A percentile compares a stretch with the other conserved stretches of the same genome.
Conservation (phyloP, 2,113 vertebrate species). For the Etheostoma cragini region DNA sequence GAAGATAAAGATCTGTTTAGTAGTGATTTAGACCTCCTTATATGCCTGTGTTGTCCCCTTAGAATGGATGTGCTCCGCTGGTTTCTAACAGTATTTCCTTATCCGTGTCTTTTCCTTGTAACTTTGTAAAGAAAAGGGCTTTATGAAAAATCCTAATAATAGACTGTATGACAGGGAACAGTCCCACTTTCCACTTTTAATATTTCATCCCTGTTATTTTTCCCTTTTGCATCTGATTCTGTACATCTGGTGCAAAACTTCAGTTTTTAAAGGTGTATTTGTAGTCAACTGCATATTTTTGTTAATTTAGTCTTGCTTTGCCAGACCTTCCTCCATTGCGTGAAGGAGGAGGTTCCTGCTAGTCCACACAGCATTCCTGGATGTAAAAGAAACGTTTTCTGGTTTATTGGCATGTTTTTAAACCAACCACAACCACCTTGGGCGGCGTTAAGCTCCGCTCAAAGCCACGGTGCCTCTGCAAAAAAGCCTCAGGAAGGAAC, state of each 20-base stretch:
- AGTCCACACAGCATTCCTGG: too few species aligned
- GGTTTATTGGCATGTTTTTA: too few species aligned
- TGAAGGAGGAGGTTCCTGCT: too few species aligned
- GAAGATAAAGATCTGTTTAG: neutral
- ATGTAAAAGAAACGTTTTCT: too few species aligned
- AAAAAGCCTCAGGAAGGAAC: too few species aligned
- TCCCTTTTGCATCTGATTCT: conserved; percentile 8
- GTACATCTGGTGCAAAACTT: conserved; percentile 17
- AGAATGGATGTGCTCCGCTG: too few species aligned
- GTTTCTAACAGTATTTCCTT: neutral
- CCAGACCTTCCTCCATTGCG: too few species aligned
- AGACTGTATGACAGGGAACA: neutral
- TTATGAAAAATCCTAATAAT: neutral
- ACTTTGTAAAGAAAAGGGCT: neutral
- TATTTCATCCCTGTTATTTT: neutral
- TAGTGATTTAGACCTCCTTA: neutral
- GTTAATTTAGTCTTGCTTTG: neutral
- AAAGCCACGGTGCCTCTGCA: too few species aligned
- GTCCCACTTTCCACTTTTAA: neutral
- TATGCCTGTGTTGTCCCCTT: too few species aligned
- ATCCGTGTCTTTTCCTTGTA: neutral
- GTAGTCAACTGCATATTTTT: neutral
- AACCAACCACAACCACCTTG: too few species aligned
- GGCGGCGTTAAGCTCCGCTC: too few species aligned
- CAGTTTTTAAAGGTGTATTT: neutral